These are phyloP conservation scores for Apeltes quadracus DNA, from an alignment of 2,113 vertebrate genomes.

Conservation along the genomic window DNA sequence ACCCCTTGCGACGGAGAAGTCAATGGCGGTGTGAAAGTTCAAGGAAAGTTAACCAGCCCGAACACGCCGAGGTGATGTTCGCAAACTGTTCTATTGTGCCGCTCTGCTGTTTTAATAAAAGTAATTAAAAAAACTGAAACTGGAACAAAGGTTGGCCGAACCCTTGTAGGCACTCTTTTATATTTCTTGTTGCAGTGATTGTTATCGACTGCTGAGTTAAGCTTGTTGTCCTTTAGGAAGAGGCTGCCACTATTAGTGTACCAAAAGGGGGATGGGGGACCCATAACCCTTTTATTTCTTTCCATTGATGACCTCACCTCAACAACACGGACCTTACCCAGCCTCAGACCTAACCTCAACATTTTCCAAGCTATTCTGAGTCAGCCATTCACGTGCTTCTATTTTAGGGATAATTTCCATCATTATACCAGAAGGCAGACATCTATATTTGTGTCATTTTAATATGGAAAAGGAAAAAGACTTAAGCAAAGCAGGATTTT, in stretches of 20 bases:
- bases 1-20: slow-evolving; percentile 20
- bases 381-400: slow-evolving; percentile 41
- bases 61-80: slow-evolving; percentile 23
- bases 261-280: slow-evolving; percentile 13
- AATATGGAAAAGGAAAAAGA: slow-evolving; percentile 54
- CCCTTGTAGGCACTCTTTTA: slow-evolving; percentile 1
- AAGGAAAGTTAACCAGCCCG: slow-evolving; percentile 11
- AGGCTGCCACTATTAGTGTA: slow-evolving; percentile 29
- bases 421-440: slow-evolving; percentile 30
- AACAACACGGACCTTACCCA: slow-evolving; percentile 52
- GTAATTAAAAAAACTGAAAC: no score
- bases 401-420: slow-evolving; percentile 63
- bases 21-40: slow-evolving; percentile 15
- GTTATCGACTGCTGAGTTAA: slow-evolving; percentile 11
- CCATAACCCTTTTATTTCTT: slow-evolving; percentile 46
- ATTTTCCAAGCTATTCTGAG: slow-evolving; percentile 58
- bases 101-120: no score
- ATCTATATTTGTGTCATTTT: slow-evolving; percentile 29
- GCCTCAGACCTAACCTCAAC: slow-evolving; percentile 31
- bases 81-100: slow-evolving; percentile 35
- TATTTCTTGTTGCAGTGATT: slow-evolving; percentile 3
- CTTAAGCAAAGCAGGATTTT: background rate
- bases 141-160: background rate
- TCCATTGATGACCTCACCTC: slow-evolving; percentile 64
- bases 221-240: slow-evolving; percentile 54